Evolutionary conservation across 2,113 vertebrate genomes (phyloP).

Genomic region (Tachuris rubrigastra): DNA sequence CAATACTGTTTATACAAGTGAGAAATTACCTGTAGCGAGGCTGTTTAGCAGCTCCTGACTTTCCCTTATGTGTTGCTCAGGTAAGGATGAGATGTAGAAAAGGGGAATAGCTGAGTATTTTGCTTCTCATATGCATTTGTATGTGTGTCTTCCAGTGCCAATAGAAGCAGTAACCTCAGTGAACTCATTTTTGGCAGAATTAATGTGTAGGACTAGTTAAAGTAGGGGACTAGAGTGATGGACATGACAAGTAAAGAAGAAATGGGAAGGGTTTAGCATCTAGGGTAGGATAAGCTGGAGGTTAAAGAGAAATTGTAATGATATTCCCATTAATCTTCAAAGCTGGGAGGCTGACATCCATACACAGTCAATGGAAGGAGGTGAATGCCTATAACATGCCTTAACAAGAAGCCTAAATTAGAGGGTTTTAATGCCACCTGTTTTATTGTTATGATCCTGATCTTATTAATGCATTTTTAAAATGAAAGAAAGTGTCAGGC

Average conservation of each 20-base stretch:
- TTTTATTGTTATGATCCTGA: conserved; percentile 32
- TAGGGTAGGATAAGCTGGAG: neutral
- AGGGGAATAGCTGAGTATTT: neutral
- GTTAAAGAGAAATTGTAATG: neutral
- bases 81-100: neutral
- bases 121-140: neutral
- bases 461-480: conserved; percentile 3
- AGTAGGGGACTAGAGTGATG: neutral
- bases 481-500: neutral
- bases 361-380: neutral
- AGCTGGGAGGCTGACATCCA: neutral
- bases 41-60: neutral
- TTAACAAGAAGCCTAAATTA: conserved; percentile 12
- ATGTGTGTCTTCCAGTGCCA: neutral
- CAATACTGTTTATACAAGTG: neutral
- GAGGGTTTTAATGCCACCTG: neutral
- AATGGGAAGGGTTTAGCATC: neutral
- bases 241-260: neutral
- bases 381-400: neutral
- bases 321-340: neutral
- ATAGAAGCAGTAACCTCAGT: neutral
- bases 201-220: neutral
- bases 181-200: neutral
- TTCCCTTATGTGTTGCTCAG: neutral
- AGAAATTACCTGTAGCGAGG: neutral